Percentiles rank a stretch among this genome's conserved stretches.
Conservation (phyloP, 1,140 invertebrate species). For the Drepana arcuata region DNA sequence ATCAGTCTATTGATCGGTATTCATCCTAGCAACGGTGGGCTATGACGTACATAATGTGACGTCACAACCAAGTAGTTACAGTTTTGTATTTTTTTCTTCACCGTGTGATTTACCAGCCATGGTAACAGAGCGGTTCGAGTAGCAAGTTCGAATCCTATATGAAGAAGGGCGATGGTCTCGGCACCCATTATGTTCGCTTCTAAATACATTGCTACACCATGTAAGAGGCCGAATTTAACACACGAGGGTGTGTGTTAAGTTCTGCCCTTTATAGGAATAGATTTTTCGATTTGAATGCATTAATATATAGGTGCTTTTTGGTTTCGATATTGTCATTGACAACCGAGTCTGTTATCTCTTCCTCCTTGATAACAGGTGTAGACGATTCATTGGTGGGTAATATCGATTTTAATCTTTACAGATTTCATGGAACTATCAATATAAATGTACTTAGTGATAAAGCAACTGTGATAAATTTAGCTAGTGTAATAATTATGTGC, state of each 20-base stretch:
- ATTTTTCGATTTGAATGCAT: background rate
- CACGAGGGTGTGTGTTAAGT: no score
- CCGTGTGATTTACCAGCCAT: background rate
- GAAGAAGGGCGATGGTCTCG: background rate
- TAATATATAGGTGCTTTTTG: background rate
- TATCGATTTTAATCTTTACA: background rate
- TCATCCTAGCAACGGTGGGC: background rate
- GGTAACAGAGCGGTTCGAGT: no score
- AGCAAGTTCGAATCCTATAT: background rate
- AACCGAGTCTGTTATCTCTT: background rate
- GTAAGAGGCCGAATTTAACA: no score
- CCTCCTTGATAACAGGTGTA: background rate
- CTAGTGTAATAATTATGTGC: slow-evolving; percentile 15
- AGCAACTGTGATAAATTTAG: slow-evolving; percentile 24
- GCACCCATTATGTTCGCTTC: background rate
- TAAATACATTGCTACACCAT: no score
- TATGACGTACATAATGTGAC: no score
- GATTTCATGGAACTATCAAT: slow-evolving; percentile 3
- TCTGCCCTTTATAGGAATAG: background rate
- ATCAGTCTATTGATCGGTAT: background rate
- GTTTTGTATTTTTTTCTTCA: background rate
- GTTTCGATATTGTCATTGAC: background rate
- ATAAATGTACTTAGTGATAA: slow-evolving; percentile 17
- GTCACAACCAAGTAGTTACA: background rate
- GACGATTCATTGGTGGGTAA: background rate